Evolutionary conservation across 2,113 vertebrate species (phyloP).

Genomic region (Crotalus viridis): DNA sequence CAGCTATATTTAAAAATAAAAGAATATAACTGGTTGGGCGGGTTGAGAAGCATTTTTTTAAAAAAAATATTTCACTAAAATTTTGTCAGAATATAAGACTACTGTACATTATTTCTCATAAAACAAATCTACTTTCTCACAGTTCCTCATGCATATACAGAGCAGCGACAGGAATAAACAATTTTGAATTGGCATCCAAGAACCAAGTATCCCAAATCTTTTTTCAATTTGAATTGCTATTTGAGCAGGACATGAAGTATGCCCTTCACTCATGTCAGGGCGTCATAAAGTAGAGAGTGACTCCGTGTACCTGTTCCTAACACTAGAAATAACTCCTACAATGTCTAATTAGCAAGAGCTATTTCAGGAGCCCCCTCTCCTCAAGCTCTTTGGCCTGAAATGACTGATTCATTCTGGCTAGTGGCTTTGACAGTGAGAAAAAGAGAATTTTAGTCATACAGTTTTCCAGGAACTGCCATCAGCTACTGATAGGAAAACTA

Average conservation of each 20-base stretch:
- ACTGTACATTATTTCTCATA: neutral
- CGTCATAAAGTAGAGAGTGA: neutral
- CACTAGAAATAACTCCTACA: neutral
- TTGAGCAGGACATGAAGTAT: neutral
- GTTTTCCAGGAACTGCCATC: neutral
- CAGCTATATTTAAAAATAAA: neutral
- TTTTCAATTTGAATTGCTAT: neutral
- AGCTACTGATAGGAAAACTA: neutral
- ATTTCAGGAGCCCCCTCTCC: neutral
- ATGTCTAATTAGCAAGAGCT: neutral
- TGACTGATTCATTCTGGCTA: neutral
- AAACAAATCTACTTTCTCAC: neutral
- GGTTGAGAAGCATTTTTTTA: neutral
- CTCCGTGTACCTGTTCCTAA: neutral
- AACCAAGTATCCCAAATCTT: neutral
- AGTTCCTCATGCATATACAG: neutral
- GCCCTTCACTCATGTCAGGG: neutral
- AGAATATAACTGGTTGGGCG: neutral
- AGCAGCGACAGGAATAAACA: neutral
- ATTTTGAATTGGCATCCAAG: neutral
- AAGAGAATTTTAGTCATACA: neutral
- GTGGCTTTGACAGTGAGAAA: neutral
- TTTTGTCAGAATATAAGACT: neutral
- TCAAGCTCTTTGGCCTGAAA: neutral
- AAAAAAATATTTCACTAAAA: neutral